Evolutionary conservation across 2,797 vertebrate genomes (phyloP).

Genomic region (Eurystomus glaucurus): DNA sequence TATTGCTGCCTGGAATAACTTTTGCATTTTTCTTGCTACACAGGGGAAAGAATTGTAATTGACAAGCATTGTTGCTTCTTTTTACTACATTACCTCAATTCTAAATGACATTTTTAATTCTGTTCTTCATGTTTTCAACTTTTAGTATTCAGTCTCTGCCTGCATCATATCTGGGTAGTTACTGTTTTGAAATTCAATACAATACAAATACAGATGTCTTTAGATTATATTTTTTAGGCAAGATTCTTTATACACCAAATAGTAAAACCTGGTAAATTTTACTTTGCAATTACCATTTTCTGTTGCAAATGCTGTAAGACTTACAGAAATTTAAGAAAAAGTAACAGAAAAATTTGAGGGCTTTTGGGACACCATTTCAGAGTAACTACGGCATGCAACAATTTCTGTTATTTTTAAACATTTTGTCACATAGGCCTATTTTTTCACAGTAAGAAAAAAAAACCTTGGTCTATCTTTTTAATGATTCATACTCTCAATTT

Average conservation of each 20-base stretch:
- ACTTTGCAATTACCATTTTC: background rate
- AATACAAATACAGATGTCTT: background rate
- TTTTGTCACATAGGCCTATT: background rate
- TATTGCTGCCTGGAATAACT: background rate
- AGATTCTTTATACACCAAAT: background rate
- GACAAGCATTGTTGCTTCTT: background rate
- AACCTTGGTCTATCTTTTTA: background rate
- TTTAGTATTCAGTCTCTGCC: background rate
- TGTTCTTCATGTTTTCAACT: background rate
- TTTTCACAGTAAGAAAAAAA: background rate
- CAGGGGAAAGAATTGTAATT: background rate
- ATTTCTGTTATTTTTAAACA: background rate
- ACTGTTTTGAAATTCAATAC: background rate
- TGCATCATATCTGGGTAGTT: background rate
- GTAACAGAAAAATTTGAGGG: background rate
- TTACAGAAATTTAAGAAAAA: background rate
- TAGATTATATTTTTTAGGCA: background rate
- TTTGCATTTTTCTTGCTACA: background rate
- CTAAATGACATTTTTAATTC: background rate
- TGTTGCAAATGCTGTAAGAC: background rate
- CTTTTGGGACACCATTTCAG: background rate
- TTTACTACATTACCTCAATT: background rate
- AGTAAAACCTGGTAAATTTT: background rate
- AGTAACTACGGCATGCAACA: background rate
- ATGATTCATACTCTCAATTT: fast-evolving